Evolutionary conservation across 2,113 vertebrate species (phyloP), one percentile per base, ranked within the genome.

Genomic region (Cromileptes altivelis): DNA sequence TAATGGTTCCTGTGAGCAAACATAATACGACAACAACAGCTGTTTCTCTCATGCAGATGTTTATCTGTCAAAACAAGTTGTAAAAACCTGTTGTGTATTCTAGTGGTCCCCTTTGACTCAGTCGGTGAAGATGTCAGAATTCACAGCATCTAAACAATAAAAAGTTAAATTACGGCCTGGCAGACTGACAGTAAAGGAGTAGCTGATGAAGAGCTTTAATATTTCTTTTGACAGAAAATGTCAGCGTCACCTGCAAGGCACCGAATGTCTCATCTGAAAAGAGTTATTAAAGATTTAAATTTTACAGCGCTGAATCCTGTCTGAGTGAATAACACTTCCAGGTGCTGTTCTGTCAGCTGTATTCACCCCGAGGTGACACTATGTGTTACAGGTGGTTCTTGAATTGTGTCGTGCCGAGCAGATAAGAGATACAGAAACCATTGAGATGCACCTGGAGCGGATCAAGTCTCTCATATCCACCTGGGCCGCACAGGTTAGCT

Each of bases 401-500:
- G 92, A 95, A 21, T 37, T 94, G 80, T 95, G 93, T 82, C 92
- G 80, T 4, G 25, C 84, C 0, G 87, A 90, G 67, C 79, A 80
- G 72, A 69, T 76, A 27, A 18, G 56, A 0, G 92, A 93, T 5
- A 69, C 27, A 18, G 87, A 93, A 27, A 84, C 78, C 60, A 82
- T 95, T 6, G 78, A 91, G 52, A 62, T 89, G 80, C 93, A 95
- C 82, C 79, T 95, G 71, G 85, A 87, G 13, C 82, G 83, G 75
- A 95, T 95, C 75, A 91, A 81, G 55, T 4, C 63, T 40, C 88
- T 94, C 1, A 62, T 94, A 2, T 94, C 92, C 19, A 85, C 80
- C 0, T 93, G 91, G 93, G 92, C 92, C 2, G 75, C 92, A 1
- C 93, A 95, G 90, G 94, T 94, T 11, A 13, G 90, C n/a, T 8